Percentiles rank a stretch among this genome's conserved stretches.
Conservation (phyloP, 30 jellyfish, hydroid and myxozoan species). For the Hydractinia symbiolongicarpus region DNA sequence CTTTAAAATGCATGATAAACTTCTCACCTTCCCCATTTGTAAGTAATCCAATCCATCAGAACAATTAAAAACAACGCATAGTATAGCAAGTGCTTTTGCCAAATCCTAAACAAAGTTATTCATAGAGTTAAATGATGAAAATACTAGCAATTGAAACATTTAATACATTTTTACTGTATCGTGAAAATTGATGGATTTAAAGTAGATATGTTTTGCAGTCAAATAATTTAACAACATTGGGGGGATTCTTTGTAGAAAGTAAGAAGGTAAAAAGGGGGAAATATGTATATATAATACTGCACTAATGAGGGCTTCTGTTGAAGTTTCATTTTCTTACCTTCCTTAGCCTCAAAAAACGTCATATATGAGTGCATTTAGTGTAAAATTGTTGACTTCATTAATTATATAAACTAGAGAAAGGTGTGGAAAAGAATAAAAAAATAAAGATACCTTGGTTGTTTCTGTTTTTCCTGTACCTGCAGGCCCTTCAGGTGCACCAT, state of each 20-base stretch:
- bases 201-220: neutral
- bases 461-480: constrained; percentile 99
- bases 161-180: neutral
- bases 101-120: constrained; percentile 44
- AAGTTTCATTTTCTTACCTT: too few relatives aligned
- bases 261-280: too few relatives aligned
- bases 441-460: constrained; percentile 62
- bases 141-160: neutral
- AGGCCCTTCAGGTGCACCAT: constrained; percentile 99
- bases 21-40: constrained; percentile 88
- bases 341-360: too few relatives aligned
- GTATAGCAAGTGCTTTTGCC: constrained; percentile 94
- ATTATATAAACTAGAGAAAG: too few relatives aligned
- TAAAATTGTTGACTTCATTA: too few relatives aligned
- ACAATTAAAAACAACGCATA: constrained; percentile 96
- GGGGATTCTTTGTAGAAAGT: too few relatives aligned
- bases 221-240: too few relatives aligned
- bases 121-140: neutral
- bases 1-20: neutral
- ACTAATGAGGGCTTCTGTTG: too few relatives aligned
- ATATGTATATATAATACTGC: too few relatives aligned
- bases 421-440: neutral
- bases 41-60: constrained; percentile 93
- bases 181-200: neutral
- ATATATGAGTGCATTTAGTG: too few relatives aligned